Conservation (phyloP, 2,113 vertebrate genomes). For the Sinocyclocheilus grahami region DNA sequence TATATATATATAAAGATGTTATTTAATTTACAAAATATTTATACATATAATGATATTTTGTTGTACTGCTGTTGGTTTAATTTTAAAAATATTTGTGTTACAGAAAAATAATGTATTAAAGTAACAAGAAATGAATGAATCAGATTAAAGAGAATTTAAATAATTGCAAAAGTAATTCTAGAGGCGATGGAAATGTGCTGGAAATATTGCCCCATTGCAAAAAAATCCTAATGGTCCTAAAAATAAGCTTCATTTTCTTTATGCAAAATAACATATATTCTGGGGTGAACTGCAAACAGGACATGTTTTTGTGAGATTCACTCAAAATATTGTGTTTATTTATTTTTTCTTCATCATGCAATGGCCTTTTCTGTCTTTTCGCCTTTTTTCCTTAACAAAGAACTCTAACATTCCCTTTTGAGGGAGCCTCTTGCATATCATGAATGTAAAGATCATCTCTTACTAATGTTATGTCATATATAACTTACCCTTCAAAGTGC, state of each 20-base stretch:
- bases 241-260: neutral
- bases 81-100: too few species aligned
- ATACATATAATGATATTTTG: neutral
- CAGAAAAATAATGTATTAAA: neutral
- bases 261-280: neutral
- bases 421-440: slow-evolving; percentile 62
- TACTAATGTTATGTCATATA: slow-evolving; percentile 12
- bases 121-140: neutral
- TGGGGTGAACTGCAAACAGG: neutral
- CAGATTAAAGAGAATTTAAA: neutral
- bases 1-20: neutral
- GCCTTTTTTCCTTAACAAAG: slow-evolving; percentile 27
- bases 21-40: neutral
- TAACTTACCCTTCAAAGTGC: slow-evolving; percentile 50
- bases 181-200: neutral
- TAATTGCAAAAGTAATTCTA: neutral
- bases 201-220: neutral
- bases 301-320: neutral
- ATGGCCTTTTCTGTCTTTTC: slow-evolving; percentile 60
- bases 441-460: slow-evolving; percentile 66
- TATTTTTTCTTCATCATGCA: slow-evolving; percentile 9
- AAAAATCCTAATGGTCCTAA: neutral
- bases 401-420: slow-evolving; percentile 57
- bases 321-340: neutral
- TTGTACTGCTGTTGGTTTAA: neutral